Percentiles rank a stretch among this genome's conserved stretches.
Conservation (phyloP, 2,113 vertebrate species). For the Xiphophorus couchianus region DNA sequence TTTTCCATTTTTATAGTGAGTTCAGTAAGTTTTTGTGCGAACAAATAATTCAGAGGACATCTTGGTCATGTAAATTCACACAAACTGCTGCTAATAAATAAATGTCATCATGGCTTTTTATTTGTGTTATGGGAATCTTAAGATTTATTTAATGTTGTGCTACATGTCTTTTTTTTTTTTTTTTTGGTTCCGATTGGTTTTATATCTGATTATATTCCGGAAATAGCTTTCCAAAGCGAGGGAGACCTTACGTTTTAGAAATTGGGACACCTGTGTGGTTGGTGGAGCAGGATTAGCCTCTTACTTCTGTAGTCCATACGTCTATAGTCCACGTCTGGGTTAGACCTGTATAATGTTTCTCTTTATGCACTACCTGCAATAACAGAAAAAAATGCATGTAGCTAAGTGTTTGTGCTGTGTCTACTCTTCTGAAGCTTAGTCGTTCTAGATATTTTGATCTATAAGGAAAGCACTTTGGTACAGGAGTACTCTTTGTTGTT, state of each 20-base stretch:
- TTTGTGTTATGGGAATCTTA: background rate
- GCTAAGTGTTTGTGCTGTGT: background rate
- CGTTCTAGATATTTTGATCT: slow-evolving; percentile 11
- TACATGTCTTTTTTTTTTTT: background rate
- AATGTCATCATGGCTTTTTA: background rate
- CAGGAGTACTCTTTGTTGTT: no score
- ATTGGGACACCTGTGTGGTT: slow-evolving; percentile 75
- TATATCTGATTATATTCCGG: slow-evolving; percentile 17
- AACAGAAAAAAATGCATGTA: background rate
- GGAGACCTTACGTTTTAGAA: slow-evolving; percentile 61
- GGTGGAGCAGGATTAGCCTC: slow-evolving; percentile 71
- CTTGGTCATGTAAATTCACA: background rate
- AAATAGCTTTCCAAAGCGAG: slow-evolving; percentile 48
- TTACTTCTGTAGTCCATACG: slow-evolving; percentile 74
- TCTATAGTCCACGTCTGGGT: slow-evolving; percentile 33
- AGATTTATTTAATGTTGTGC: background rate
- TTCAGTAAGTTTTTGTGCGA: background rate
- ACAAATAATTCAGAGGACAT: background rate
- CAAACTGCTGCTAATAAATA: background rate
- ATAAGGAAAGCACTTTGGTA: no score
- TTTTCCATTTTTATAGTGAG: background rate
- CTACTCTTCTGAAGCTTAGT: background rate
- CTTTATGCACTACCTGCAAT: background rate
- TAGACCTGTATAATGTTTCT: background rate
- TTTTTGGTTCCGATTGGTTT: slow-evolving; percentile 27